Conservation (phyloP, 2,113 vertebrate genomes). For the Percina caprodes region DNA sequence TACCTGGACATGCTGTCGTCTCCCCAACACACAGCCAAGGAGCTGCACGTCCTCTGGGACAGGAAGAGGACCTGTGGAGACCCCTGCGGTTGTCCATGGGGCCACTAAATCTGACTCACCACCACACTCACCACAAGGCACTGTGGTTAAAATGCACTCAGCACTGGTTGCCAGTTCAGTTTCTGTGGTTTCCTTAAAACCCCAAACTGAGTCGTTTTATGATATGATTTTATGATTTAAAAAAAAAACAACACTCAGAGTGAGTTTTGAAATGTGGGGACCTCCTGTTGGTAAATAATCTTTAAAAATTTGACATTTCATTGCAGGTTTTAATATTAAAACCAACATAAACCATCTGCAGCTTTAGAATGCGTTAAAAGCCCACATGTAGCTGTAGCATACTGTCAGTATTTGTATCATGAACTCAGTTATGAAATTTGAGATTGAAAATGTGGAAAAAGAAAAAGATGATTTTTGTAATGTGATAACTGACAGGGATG, state of each 20-base stretch:
- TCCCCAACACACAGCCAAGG: slow-evolving; percentile 91
- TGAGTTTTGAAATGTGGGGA: slow-evolving; percentile 17
- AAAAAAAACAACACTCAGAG: not conserved
- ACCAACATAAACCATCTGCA: slow-evolving; percentile 25
- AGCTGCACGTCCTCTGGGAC: slow-evolving; percentile 89
- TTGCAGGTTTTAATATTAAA: slow-evolving; percentile 35
- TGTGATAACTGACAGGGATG: slow-evolving; percentile 27
- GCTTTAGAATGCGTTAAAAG: slow-evolving; percentile 26
- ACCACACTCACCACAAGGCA: slow-evolving; percentile 11
- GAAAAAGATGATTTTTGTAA: slow-evolving; percentile 16
- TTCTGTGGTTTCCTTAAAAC: slow-evolving; percentile 32
- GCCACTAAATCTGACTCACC: slow-evolving; percentile 39
- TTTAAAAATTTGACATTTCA: slow-evolving; percentile 8
- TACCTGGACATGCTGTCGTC: slow-evolving; percentile 94
- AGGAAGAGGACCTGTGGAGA: slow-evolving; percentile 89
- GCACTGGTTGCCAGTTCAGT: slow-evolving; percentile 26
- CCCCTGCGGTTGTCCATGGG: slow-evolving; percentile 89
- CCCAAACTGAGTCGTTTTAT: slow-evolving; percentile 38
- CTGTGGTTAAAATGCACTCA: slow-evolving; percentile 59
- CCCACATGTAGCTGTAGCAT: slow-evolving; percentile 40
- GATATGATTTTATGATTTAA: not conserved
- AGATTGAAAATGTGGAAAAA: not conserved
- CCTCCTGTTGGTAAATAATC: slow-evolving; percentile 29
- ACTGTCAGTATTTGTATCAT: slow-evolving; percentile 37
- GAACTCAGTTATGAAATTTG: slow-evolving; percentile 10